Conservation (phyloP, 1,140 invertebrate species). For the Tachypleus tridentatus region DNA sequence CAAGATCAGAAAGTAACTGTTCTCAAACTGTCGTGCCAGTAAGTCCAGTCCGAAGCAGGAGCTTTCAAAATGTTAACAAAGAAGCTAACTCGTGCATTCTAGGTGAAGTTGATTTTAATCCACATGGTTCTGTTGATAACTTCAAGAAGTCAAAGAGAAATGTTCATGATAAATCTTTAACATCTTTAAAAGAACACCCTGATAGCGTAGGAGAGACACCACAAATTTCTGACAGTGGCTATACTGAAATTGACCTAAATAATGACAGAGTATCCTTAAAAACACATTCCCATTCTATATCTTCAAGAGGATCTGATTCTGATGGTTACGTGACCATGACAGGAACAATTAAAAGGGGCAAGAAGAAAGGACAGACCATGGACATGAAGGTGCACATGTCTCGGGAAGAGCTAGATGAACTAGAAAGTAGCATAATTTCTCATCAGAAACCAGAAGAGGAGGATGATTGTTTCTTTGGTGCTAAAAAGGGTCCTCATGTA, state of each 20-base stretch:
- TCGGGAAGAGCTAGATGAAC: conserved; percentile 46
- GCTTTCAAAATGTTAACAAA: conserved; percentile 8
- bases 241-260: conserved; percentile 12
- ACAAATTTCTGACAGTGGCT: conserved; percentile 16
- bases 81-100: neutral
- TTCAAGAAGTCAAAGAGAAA: conserved; percentile 3
- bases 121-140: neutral
- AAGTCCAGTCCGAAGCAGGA: conserved; percentile 12
- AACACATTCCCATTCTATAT: conserved; percentile 14
- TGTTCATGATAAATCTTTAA: conserved; percentile 5
- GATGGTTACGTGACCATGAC: conserved; percentile 36
- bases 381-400: conserved; percentile 52
- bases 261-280: conserved; percentile 14
- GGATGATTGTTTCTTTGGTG: conserved; percentile 44
- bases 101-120: neutral
- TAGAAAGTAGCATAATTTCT: conserved; percentile 51
- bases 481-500: conserved; percentile 50
- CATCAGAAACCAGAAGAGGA: conserved; percentile 41
- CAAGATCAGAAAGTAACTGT: conserved; percentile 13
- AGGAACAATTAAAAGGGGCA: conserved; percentile 56
- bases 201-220: conserved; percentile 7
- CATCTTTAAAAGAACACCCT: conserved; percentile 6
- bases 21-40: conserved; percentile 13
- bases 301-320: conserved; percentile 15
- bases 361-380: conserved; percentile 55